Evolutionary conservation across 2,888 invertebrate species (phyloP).

Genomic region (Charanyca ferruginea): DNA sequence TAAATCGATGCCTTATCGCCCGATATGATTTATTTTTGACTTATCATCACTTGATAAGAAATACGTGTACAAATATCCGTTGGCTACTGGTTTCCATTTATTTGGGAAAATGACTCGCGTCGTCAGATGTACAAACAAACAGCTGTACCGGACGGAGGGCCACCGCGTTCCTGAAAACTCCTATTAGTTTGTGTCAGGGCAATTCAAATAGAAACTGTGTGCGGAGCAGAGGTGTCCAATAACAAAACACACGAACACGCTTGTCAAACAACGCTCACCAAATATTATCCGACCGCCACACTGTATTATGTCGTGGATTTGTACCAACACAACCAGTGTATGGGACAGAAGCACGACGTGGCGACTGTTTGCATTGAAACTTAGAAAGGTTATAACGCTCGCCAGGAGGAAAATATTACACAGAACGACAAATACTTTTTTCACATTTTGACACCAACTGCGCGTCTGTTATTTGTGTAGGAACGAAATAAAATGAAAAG

Average conservation of each 20-base stretch:
- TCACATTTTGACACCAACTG: slow-evolving; percentile 64
- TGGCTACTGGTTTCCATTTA: slow-evolving; percentile 73
- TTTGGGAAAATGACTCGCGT: slow-evolving; percentile 64
- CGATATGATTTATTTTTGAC: slow-evolving; percentile 82
- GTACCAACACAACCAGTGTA: slow-evolving; percentile 80
- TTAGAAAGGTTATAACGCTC: slow-evolving; percentile 77
- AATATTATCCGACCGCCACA: slow-evolving; percentile 87
- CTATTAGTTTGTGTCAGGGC: slow-evolving; percentile 79
- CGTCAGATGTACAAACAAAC: slow-evolving; percentile 76
- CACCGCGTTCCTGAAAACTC: slow-evolving; percentile 80
- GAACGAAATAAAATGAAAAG: slow-evolving; percentile 69
- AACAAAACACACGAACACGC: slow-evolving; percentile 88
- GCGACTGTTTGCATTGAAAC: slow-evolving; percentile 82
- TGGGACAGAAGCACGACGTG: slow-evolving; percentile 80
- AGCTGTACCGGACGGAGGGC: slow-evolving; percentile 64
- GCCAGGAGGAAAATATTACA: slow-evolving; percentile 70
- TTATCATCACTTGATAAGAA: slow-evolving; percentile 80
- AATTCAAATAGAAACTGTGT: slow-evolving; percentile 86
- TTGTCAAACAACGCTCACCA: slow-evolving; percentile 88
- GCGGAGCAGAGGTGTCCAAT: slow-evolving; percentile 88
- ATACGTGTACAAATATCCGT: slow-evolving; percentile 68
- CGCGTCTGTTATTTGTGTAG: slow-evolving; percentile 61
- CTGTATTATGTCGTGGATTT: slow-evolving; percentile 86
- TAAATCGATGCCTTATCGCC: slow-evolving; percentile 82
- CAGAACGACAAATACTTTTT: slow-evolving; percentile 65